phyloP scores from a whole-genome alignment of 2,797 vertebrate species.

The Coreius guichenoti region DNA sequence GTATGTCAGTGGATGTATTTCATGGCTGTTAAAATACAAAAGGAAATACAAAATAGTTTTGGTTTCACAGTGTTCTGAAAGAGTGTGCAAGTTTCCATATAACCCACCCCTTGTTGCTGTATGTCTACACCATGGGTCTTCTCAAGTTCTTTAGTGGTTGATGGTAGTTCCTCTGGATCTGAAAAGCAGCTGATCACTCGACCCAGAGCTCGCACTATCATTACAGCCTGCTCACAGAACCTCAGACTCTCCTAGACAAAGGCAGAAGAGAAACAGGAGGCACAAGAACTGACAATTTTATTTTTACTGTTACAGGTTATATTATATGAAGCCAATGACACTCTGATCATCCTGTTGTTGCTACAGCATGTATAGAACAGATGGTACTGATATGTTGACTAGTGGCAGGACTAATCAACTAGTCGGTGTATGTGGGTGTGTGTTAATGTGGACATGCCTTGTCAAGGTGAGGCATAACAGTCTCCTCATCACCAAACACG shows the following conservation, averaged over 20 bases:
- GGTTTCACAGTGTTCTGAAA: not conserved
- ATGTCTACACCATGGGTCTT: conserved; percentile 62
- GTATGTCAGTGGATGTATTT: not conserved
- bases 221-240: conserved; percentile 81
- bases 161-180: conserved; percentile 69
- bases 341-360: too few species aligned
- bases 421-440: not conserved
- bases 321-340: not conserved
- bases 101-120: conserved; percentile 79
- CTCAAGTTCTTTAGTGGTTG: conserved; percentile 74
- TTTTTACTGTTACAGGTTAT: not conserved
- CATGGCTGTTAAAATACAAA: not conserved
- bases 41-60: not conserved
- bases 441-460: conserved; percentile 76
- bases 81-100: not conserved
- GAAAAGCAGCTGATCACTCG: conserved; percentile 81
- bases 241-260: conserved; percentile 83
- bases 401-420: not conserved
- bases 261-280: conserved; percentile 22
- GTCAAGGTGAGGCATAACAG: conserved; percentile 81
- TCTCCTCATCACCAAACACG: conserved; percentile 87
- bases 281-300: not conserved
- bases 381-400: not conserved
- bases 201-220: conserved; percentile 82
- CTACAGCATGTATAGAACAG: not conserved